Evolutionary conservation across 2,888 invertebrate species (phyloP).

Genomic region (Ophion obscuratus): DNA sequence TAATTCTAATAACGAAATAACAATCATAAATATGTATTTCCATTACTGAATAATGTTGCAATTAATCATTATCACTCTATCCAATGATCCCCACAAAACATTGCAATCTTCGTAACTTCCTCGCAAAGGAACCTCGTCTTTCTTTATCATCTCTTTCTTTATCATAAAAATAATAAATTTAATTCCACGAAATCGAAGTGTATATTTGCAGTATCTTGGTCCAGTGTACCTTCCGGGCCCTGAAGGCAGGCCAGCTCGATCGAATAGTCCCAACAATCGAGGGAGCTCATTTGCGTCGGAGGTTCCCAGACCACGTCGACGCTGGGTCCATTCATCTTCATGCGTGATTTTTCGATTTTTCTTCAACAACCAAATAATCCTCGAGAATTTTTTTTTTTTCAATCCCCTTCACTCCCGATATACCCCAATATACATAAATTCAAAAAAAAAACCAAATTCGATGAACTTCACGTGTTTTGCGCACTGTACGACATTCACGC

Average conservation of each 20-base stretch:
- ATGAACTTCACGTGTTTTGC: constrained; percentile 64
- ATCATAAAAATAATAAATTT: not conserved
- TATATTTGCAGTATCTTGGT: not conserved
- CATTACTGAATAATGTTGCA: not conserved
- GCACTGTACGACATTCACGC: constrained; percentile 46
- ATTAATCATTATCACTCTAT: not conserved
- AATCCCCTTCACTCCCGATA: not conserved
- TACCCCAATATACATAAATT: not conserved
- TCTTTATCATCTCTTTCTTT: too few relatives aligned
- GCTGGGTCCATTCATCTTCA: constrained; percentile 79
- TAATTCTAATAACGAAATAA: not conserved
- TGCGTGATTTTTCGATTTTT: constrained; percentile 56
- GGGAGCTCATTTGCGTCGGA: constrained; percentile 86
- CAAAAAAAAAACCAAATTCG: constrained; percentile 22
- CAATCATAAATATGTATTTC: not conserved
- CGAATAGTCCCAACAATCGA: constrained; percentile 94
- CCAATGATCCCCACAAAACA: not conserved
- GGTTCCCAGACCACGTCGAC: constrained; percentile 83
- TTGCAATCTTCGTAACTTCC: not conserved
- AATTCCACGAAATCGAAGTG: not conserved
- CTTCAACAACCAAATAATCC: not conserved
- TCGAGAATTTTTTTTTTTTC: not conserved
- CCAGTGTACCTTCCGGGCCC: constrained; percentile 89
- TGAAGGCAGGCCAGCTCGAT: constrained; percentile 92
- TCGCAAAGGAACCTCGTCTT: too few relatives aligned